phyloP scores from a whole-genome alignment of 2,888 invertebrate species.

The Dichetophora obliterata region DNA sequence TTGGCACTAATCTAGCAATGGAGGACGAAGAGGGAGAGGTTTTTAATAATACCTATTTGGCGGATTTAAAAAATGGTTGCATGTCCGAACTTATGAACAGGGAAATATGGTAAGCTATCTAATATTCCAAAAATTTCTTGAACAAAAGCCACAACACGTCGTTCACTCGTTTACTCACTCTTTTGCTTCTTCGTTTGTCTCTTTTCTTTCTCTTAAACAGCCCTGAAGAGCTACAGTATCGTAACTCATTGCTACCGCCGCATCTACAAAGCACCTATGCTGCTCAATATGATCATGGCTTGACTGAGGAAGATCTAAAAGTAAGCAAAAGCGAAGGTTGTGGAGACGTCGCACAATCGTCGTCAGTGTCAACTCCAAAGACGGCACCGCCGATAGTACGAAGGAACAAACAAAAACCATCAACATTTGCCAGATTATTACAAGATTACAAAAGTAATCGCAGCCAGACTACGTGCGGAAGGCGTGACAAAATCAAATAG shows the following conservation, averaged over 20 bases:
- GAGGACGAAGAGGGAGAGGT: constrained; percentile 90
- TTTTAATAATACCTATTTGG: constrained; percentile 84
- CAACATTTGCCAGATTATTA: neutral
- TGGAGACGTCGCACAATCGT: neutral
- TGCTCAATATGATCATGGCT: constrained; percentile 79
- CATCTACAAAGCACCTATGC: constrained; percentile 89
- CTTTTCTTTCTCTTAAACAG: constrained; percentile 56
- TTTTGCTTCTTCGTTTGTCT: neutral
- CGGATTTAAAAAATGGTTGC: constrained; percentile 75
- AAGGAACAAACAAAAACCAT: neutral
- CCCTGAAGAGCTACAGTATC: constrained; percentile 80
- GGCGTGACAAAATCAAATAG: neutral
- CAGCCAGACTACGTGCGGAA: neutral
- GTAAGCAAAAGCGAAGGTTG: constrained; percentile 66
- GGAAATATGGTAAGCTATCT: constrained; percentile 56
- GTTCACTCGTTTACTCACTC: neutral
- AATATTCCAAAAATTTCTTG: neutral
- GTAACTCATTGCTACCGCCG: constrained; percentile 87
- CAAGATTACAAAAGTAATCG: constrained; percentile 10
- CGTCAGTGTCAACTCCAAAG: neutral
- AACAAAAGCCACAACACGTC: neutral
- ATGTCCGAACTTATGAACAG: constrained; percentile 61
- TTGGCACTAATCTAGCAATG: constrained; percentile 74
- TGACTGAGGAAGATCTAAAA: constrained; percentile 79
- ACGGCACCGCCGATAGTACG: neutral